Evolutionary conservation across 2,797 vertebrate species (phyloP).

Genomic region (Syngnathus rostellatus): DNA sequence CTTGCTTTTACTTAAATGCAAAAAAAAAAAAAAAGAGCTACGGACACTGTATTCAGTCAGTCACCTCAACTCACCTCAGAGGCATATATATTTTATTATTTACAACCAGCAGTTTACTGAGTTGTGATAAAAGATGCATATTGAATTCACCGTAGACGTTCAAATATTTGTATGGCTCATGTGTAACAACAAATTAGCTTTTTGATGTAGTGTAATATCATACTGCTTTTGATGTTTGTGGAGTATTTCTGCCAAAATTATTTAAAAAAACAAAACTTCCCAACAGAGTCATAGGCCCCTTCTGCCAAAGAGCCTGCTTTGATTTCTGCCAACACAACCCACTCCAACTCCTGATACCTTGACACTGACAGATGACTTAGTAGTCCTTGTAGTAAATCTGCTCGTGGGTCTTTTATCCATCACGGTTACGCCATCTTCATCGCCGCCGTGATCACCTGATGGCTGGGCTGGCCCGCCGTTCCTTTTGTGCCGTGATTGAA

Average conservation of each 20-base stretch:
- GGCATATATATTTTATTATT: too few species aligned
- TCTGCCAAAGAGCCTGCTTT: conserved; percentile 5
- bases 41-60: too few species aligned
- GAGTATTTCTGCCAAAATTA: neutral
- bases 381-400: conserved; percentile 33
- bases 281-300: neutral
- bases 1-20: too few species aligned
- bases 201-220: neutral
- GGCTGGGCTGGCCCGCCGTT: conserved; percentile 23
- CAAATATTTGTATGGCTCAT: neutral
- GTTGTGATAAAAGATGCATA: neutral
- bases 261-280: neutral
- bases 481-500: conserved; percentile 39
- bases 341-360: conserved; percentile 18
- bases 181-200: neutral
- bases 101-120: neutral
- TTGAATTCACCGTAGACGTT: neutral
- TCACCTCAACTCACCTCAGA: too few species aligned
- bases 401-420: conserved; percentile 24
- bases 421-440: conserved; percentile 45
- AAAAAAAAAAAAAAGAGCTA: too few species aligned
- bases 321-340: conserved; percentile 1
- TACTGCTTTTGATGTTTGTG: neutral
- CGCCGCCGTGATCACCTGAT: conserved; percentile 20
- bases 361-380: conserved; percentile 2